A percentile compares a stretch with the other conserved stretches of the same genome.
Conservation (phyloP, 2,888 invertebrate species). For the Creontiades dilutus region DNA sequence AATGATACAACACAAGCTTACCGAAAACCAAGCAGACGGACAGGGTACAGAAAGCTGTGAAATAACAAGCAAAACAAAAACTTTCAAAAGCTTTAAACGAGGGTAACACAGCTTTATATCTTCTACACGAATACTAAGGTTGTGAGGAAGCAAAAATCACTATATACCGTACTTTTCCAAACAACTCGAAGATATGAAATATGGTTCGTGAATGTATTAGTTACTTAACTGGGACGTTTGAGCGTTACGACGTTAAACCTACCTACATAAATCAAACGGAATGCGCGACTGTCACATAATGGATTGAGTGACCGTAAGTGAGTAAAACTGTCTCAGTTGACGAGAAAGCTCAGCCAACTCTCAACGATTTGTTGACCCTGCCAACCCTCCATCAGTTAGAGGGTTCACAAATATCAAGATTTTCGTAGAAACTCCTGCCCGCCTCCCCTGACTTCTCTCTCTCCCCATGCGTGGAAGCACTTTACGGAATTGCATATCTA, state of each 20-base stretch:
- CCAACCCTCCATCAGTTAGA: not conserved
- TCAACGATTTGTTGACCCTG: conserved; percentile 7
- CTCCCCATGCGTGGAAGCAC: conserved; percentile 23
- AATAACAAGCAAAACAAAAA: too few relatives aligned
- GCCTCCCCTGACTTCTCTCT: not conserved
- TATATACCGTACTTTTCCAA: too few relatives aligned
- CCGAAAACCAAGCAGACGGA: too few relatives aligned
- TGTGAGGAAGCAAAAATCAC: too few relatives aligned
- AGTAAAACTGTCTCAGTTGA: conserved; percentile 29
- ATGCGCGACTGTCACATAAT: conserved; percentile 16
- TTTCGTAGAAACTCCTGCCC: not conserved
- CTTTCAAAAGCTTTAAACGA: too few relatives aligned
- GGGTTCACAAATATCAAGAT: conserved; percentile 42
- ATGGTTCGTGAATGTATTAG: not conserved
- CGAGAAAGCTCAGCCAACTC: not conserved
- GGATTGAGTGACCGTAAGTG: conserved; percentile 39
- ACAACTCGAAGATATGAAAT: too few relatives aligned
- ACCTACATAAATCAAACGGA: not conserved
- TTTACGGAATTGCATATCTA: conserved; percentile 59
- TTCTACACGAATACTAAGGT: too few relatives aligned
- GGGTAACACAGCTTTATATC: too few relatives aligned
- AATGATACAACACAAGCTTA: too few relatives aligned
- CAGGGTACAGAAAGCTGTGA: too few relatives aligned
- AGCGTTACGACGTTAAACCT: not conserved
- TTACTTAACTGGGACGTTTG: not conserved